A percentile compares a stretch with the other conserved stretches of the same genome.
Conservation (phyloP, 2,113 vertebrate species). For the Piaya cayana region DNA sequence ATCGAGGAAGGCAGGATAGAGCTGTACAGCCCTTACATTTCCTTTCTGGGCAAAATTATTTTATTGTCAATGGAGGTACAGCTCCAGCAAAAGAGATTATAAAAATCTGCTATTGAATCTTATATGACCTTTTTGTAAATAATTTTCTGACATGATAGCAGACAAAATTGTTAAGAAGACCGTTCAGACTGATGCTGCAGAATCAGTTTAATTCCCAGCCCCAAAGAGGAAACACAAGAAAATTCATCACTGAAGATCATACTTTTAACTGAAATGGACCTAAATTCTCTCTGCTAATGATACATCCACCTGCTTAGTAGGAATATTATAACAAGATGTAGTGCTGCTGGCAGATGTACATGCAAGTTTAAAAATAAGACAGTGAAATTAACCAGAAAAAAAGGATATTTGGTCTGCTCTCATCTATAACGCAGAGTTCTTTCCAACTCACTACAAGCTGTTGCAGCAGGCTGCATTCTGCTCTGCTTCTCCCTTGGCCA, state of each 20-base stretch:
- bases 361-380: conserved; percentile 63
- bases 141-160: neutral
- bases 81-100: neutral
- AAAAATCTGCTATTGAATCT: neutral
- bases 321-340: conserved; percentile 43
- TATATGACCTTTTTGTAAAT: neutral
- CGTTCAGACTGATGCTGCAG: neutral
- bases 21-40: neutral
- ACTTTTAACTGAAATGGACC: neutral
- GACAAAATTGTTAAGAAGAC: neutral
- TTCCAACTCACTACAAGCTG: conserved; percentile 69
- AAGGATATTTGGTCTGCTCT: conserved; percentile 47
- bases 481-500: conserved; percentile 45
- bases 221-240: neutral
- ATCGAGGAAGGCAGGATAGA: neutral
- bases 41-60: neutral
- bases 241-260: neutral
- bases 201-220: neutral
- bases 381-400: conserved; percentile 43
- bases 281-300: neutral
- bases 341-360: conserved; percentile 46
- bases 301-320: conserved; percentile 60
- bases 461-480: conserved; percentile 63
- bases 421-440: conserved; percentile 61
- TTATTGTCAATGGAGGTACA: neutral